phyloP scores from a whole-genome alignment of 2,113 vertebrate species.

The Pelecanoides urinatrix region DNA sequence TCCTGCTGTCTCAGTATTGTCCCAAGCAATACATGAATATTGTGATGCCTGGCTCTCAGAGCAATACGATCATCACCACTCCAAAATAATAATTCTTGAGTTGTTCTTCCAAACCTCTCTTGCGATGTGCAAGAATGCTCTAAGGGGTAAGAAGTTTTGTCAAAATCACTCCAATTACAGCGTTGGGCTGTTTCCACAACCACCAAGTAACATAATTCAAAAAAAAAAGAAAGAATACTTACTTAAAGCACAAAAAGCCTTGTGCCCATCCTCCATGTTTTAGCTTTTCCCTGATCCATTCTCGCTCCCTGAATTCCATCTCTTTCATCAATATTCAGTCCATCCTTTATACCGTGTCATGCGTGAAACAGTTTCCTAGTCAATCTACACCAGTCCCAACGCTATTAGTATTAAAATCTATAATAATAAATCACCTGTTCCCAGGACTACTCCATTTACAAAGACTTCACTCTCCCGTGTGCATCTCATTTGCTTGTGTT shows the following conservation, averaged over 20 bases:
- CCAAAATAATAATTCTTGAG: neutral
- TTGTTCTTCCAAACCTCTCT: neutral
- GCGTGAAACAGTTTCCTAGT: neutral
- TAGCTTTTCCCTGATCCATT: neutral
- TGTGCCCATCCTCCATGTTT: neutral
- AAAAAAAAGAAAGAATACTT: neutral
- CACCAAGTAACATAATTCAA: neutral
- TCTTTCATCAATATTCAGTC: neutral
- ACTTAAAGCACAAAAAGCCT: neutral
- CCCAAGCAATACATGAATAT: neutral
- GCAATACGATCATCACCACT: neutral
- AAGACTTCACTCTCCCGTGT: neutral
- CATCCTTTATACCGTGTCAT: neutral
- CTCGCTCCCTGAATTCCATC: neutral
- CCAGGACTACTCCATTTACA: neutral
- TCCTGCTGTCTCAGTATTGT: neutral
- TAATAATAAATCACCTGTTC: constrained; percentile 14
- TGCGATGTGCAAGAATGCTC: neutral
- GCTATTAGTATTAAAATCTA: constrained; percentile 7
- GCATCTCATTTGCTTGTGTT: neutral
- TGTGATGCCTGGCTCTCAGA: neutral
- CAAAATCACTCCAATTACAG: neutral
- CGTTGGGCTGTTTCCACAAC: neutral
- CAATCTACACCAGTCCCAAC: constrained; percentile 1
- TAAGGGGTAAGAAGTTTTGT: neutral